Base-by-base conservation (phyloP, 1,140 invertebrate genomes). In the Drosophila mauritiana region DNA sequence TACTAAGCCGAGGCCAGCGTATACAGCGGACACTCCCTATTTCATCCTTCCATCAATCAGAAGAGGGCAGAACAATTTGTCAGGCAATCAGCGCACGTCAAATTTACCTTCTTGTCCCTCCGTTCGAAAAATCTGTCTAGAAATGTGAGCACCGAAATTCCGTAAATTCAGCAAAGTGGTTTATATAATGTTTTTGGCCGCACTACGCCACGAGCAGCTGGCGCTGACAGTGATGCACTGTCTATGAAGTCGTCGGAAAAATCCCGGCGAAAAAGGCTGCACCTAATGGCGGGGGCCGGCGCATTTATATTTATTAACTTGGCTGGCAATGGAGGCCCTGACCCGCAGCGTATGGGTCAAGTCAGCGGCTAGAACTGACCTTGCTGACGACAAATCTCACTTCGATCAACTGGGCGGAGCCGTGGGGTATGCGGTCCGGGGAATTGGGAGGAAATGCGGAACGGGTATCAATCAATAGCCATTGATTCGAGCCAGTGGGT, bases 281-380 rank as follows among this genome's bases (percentile, higher is more conserved):
- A 49, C 56, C 56, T 58, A 58, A 58, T 58, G 56, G 56, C 56
- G 17, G 56, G 31, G 34, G 39, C 43, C 7, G 37, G 11, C 56
- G 57, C 82, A 86, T 81, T 86, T 63, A 65, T 84, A 86, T 85
- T 86, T 85, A 85, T 86, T 85, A 86, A 85, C 73, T 78, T 48
- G 59, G 25, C 74, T 36, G 53, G 46, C 34, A 31, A 22, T 10
- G 27, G 42, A 58, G 73, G 25, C 80, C 80, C 45, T 83, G 80
- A 79, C 80, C 78, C 22, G 22, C 25, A 5, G 31, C 13, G 27
- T 34, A 43, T 22, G 64, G 37, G 67, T 27, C 68, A 13, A 31
- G 46, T 49, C 25, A 31, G 46, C 27, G 31, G 15, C 48, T 72
- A 54, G 37, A 52, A 39, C 70, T 67, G 80, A 76, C 80, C 76